Conservation (phyloP, 1,140 invertebrate genomes). For the Halotydeus destructor region DNA sequence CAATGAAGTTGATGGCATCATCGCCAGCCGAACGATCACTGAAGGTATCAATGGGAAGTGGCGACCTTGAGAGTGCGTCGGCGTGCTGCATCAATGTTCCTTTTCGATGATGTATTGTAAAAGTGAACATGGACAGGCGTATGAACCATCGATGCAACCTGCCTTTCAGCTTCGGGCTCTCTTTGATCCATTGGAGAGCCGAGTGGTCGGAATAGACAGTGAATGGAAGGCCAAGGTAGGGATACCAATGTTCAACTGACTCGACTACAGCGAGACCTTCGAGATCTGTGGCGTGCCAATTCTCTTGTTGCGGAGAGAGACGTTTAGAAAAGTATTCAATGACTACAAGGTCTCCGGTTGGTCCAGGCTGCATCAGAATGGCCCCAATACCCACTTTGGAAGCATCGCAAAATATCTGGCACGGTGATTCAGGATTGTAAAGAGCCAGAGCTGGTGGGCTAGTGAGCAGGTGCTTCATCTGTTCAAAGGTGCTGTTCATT, state of each 20-base stretch:
- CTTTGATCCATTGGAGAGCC: not conserved
- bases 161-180: not conserved
- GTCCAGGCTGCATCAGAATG: constrained; percentile 25
- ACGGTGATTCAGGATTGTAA: constrained; percentile 8
- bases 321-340: constrained; percentile 27
- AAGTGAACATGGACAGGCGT: not conserved
- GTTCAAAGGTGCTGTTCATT: constrained; percentile 5
- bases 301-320: constrained; percentile 25
- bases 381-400: constrained; percentile 27
- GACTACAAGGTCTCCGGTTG: constrained; percentile 24
- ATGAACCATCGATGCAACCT: not conserved
- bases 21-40: no score
- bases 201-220: not conserved
- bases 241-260: not conserved
- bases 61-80: not conserved
- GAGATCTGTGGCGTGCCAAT: constrained; percentile 20
- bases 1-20: no score
- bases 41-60: no score
- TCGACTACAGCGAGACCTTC: not conserved
- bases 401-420: constrained; percentile 18
- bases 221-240: not conserved
- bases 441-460: constrained; percentile 1
- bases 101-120: not conserved
- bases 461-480: constrained; percentile 4
- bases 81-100: not conserved